These are phyloP conservation scores for Corythoichthys intestinalis DNA, from an alignment of 2,113 vertebrate species.

Conservation along the genomic window DNA sequence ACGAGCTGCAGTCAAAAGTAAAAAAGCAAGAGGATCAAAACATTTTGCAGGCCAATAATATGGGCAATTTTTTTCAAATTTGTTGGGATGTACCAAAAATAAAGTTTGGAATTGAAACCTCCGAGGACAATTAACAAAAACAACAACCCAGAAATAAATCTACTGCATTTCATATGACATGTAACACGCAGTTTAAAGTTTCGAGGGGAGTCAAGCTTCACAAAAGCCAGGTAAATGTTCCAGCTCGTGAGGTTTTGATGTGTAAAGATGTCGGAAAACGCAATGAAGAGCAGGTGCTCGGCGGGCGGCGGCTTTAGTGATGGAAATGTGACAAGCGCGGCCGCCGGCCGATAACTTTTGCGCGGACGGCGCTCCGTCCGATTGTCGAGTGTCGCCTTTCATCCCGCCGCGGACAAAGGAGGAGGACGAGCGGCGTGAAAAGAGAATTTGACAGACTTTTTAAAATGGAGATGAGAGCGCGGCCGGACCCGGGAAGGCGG, in stretches of 20 bases:
- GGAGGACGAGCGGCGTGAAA: slow-evolving; percentile 53
- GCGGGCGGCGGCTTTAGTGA: slow-evolving; percentile 11
- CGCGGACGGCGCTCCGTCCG: not conserved
- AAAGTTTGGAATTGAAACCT: no score
- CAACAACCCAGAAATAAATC: no score
- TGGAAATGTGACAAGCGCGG: slow-evolving; percentile 15
- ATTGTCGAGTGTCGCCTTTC: slow-evolving; percentile 41
- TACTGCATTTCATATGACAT: not conserved
- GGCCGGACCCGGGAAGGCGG: slow-evolving; percentile 13
- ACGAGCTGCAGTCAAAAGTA: not conserved
- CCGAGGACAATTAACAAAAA: no score
- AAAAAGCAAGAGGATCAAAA: not conserved
- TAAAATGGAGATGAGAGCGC: slow-evolving; percentile 59
- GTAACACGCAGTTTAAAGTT: not conserved
- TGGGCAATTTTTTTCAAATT: no score
- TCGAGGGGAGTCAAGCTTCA: not conserved
- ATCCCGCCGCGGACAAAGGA: slow-evolving; percentile 40
- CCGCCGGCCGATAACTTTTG: not conserved
- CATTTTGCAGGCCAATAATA: no score
- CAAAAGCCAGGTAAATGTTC: not conserved
- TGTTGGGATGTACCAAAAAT: no score
- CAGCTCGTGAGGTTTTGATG: not conserved
- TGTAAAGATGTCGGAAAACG: not conserved
- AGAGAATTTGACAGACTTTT: slow-evolving; percentile 39
- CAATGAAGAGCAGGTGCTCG: not conserved